Evolutionary conservation across 2,113 vertebrate genomes (phyloP).

Genomic region (Neolamprologus caudopunctatus): DNA sequence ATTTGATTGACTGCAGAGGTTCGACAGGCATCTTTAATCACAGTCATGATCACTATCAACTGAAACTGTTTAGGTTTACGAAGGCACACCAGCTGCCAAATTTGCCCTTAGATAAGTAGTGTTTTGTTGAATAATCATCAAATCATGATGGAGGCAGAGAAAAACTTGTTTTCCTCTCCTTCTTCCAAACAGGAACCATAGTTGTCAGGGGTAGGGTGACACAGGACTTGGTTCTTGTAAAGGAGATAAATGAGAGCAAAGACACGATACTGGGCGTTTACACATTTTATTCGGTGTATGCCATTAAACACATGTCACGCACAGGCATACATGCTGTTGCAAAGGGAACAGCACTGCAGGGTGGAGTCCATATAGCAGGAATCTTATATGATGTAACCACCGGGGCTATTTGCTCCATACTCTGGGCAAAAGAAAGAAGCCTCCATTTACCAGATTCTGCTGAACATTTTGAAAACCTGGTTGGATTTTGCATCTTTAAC

Average conservation of each 20-base stretch:
- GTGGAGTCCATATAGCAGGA: slow-evolving; percentile 26
- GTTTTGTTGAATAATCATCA: background rate
- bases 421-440: background rate
- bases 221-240: background rate
- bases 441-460: background rate
- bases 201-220: background rate
- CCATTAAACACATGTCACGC: background rate
- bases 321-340: background rate
- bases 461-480: background rate
- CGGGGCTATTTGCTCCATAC: slow-evolving; percentile 38
- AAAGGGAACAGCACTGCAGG: slow-evolving; percentile 17
- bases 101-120: background rate
- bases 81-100: background rate
- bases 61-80: background rate
- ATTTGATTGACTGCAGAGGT: background rate
- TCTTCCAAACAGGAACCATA: background rate
- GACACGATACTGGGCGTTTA: background rate
- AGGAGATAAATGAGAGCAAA: background rate
- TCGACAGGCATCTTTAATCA: background rate
- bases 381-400: slow-evolving; percentile 30
- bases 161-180: background rate
- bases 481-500: background rate
- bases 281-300: background rate
- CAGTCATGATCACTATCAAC: background rate
- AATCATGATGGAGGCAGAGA: background rate